phyloP scores from a whole-genome alignment of 1,140 invertebrate genomes.

The Drosophila ambigua region DNA sequence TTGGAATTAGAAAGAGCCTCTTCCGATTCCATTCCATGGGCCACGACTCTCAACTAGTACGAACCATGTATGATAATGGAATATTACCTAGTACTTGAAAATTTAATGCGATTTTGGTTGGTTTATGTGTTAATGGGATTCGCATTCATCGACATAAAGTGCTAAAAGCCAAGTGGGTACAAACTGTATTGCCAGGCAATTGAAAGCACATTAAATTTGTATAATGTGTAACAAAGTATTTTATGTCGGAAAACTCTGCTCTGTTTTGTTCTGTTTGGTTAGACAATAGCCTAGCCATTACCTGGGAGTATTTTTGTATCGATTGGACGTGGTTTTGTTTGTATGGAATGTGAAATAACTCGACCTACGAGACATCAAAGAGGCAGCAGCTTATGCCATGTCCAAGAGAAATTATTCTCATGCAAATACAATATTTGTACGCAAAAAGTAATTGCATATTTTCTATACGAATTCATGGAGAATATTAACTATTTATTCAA shows the following conservation, averaged over 20 bases:
- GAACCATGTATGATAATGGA: conserved; percentile 43
- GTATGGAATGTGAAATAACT: no score
- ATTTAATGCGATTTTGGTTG: conserved; percentile 40
- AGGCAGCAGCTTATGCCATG: no score
- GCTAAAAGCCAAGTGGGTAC: conserved; percentile 42
- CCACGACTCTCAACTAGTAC: neutral
- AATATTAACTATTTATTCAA: no score
- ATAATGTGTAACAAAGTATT: neutral
- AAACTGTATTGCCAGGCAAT: conserved; percentile 3
- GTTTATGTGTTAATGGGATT: conserved; percentile 62
- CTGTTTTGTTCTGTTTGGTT: conserved; percentile 1
- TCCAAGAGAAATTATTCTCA: no score
- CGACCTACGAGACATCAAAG: no score
- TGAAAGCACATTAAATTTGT: conserved; percentile 31
- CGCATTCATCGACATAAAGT: conserved; percentile 40
- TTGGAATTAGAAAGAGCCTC: conserved; percentile 44
- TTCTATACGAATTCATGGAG: no score
- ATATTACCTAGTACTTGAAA: conserved; percentile 38
- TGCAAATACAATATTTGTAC: no score
- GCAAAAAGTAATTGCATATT: no score
- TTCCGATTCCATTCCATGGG: neutral
- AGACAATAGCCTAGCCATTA: conserved; percentile 5
- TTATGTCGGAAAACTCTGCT: conserved; percentile 8
- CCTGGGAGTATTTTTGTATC: neutral
- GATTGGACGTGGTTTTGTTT: no score